These are phyloP conservation scores for Phalacrocorax pelagicus DNA, from an alignment of 2,113 vertebrate species.

Conservation along the genomic window DNA sequence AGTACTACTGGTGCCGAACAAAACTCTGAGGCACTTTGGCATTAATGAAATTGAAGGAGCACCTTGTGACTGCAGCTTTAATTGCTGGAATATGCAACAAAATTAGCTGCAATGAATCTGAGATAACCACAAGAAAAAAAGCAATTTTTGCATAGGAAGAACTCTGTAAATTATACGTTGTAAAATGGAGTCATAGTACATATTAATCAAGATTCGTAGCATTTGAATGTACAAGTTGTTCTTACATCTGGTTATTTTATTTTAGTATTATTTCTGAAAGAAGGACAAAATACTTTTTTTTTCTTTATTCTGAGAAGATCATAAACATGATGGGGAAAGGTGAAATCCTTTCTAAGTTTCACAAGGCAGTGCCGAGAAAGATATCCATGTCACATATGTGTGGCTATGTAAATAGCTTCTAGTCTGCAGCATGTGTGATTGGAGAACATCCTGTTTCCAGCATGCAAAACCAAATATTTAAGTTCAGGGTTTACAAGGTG, in stretches of 20 bases:
- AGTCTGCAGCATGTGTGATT: not conserved
- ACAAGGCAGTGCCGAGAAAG: not conserved
- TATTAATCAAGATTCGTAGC: not conserved
- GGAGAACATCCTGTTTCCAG: not conserved
- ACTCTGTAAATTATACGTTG: not conserved
- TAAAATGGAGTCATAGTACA: not conserved
- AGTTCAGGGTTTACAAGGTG: not conserved
- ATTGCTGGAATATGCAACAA: not conserved
- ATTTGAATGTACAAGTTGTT: not conserved
- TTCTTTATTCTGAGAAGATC: not conserved
- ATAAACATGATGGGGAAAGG: not conserved
- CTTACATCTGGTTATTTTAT: not conserved
- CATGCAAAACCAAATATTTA: not conserved
- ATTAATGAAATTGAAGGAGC: constrained; percentile 30
- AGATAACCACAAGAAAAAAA: not conserved
- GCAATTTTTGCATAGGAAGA: not conserved
- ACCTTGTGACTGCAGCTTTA: not conserved
- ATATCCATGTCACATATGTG: not conserved
- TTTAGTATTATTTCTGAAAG: not conserved
- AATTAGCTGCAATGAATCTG: not conserved
- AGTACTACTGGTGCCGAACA: not conserved
- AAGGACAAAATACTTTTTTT: not conserved
- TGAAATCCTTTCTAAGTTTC: not conserved
- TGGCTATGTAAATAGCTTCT: not conserved
- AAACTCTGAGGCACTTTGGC: not conserved